Evolutionary conservation across 2,113 vertebrate species (phyloP), one percentile per base, ranked within the genome.

Genomic region (Pseudolaguvia tuberculata): DNA sequence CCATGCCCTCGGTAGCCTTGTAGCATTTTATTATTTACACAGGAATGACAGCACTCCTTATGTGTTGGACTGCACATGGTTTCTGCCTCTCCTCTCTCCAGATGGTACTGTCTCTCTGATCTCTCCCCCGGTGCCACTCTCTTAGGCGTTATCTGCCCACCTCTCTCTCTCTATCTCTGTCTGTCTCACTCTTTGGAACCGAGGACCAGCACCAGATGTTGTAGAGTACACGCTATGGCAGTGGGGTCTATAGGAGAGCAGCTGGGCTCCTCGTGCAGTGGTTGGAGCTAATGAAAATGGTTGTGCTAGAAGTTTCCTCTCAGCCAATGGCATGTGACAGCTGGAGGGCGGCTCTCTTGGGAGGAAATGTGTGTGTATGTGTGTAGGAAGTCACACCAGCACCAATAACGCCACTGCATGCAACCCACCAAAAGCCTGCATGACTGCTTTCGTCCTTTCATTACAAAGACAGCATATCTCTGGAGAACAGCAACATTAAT

Each of bases 261-360:
- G 88, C 88, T 90, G 89, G 88, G 86, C 84, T 82, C 83, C 84
- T 83, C 84, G 85, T 87, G 84, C 87, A 88, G 86, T 88, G 87
- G 87, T 90, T 88, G 85, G 83, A n/a, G 79, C 89, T 90, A 89
- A 90, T 89, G 89, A 88, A 89, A 89, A 86, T 87, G 87, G 86
- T 83, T 85, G 75, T 82, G 76, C 83, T 83, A 80, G 82, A 78
- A 57, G 84, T 87, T 88, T 87, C 81, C 88, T 53, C 80, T 86
- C 85, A 80, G 86, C 87, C 87, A 88, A 84, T 86, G 85, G 88
- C 84, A 88, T 89, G 85, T 89, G 88, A 89, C 85, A 87, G 87
- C 87, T 85, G 85, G 80, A 84, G 78, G 62, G 79, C 78, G 25
- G 85, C 85, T 75, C 70, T 86, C 84, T 48, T 83, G 80, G 84